Base-by-base conservation (phyloP, 2,113 vertebrate genomes). In the Pachycephala philippinensis region DNA sequence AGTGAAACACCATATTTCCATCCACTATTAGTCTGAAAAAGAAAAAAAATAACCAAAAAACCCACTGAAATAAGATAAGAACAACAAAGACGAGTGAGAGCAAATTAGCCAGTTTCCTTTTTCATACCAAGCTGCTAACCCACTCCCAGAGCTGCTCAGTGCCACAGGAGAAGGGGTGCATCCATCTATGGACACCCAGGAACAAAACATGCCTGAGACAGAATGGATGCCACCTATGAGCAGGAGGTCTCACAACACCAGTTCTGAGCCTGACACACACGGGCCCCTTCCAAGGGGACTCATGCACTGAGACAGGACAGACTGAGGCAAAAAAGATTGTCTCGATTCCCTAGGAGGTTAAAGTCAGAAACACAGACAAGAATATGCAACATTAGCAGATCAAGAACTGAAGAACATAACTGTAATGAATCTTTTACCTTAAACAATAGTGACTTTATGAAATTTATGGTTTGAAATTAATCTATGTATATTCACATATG, bases 1-100 rank as follows among this genome's bases (percentile, higher is more conserved):
- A 99, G 95, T 63, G 98, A 97, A 93, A 99, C 98, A 49, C 99
- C 99, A 0, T 99, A 99, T 94, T 99, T 99, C 99, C 99, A 99
- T 45, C 99, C 99, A 78, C 97, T 98, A 93, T 99, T 97, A 91
- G 98, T 98, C 99, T 99, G 97, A 78, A 97, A 96, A 80, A 49
- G 15, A 30, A 95, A 52, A 89, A 37, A 31, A 7, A 10, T 4
- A 30, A 27, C 2, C 0, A 1, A 33, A 61, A 45, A 18, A 1
- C 10, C 7, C 13, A 81, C 10, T 44, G 40, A 81, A 89, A 64
- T 63, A 60, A 63, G 26, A 37, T 13, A 12, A 82, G 24, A 79
- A 21, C 23, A 74, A 24, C 3, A 31, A 1, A 6, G 13, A 39
- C 18, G 14, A 93, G 6, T 28, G 65, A 80, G 2, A 7, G 26